Evolutionary conservation across 2,888 invertebrate genomes (phyloP), one percentile per base, ranked within the genome.

Genomic region (Dichetophora obliterata): DNA sequence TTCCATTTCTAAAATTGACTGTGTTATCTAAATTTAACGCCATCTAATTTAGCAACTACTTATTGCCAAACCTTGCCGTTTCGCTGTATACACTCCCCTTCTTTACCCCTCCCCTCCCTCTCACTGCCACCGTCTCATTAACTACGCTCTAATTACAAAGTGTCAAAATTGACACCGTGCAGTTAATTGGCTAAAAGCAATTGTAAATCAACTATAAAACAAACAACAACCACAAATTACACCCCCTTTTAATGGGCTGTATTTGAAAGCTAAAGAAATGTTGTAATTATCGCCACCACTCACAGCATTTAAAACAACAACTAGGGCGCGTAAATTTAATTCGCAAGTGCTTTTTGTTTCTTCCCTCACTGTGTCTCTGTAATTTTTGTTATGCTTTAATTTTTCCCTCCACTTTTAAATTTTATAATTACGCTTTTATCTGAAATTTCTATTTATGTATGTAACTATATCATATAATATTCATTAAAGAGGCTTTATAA

Each of bases 131-230:
- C 0, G 6, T 3, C n/a, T 8, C 27, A 31, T 31, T 24, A 50
- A 3, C 48, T 48, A 27, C 68, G 68, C 68, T 68, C 68, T 68
- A 50, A 68, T 68, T 68, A 19, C 27, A 22, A 24, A 50, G 27
- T 50, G 68, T 68, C 50, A 24, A 50, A 48, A 48, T 68, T 50
- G 48, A 19, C 68, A 68, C 50, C 22, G 50, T 27, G 24, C 16
- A 50, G 50, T 68, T 68, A 68, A 68, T 68, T 68, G 68, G 68
- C 68, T 50, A 68, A 68, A 19, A 50, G 5, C 68, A 50, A 68
- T 22, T 68, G 68, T 27, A 63, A 63, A 54, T 54, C 54, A 19
- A 8, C 24, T 22, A 48, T 9, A 65, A 68, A 48, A 50, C 50
- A 68, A 68, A 59, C 27, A 50, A 48, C 43, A 65, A 68, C 68